phyloP scores from a whole-genome alignment of 2,797 vertebrate genomes.

The Rachycentron canadum region DNA sequence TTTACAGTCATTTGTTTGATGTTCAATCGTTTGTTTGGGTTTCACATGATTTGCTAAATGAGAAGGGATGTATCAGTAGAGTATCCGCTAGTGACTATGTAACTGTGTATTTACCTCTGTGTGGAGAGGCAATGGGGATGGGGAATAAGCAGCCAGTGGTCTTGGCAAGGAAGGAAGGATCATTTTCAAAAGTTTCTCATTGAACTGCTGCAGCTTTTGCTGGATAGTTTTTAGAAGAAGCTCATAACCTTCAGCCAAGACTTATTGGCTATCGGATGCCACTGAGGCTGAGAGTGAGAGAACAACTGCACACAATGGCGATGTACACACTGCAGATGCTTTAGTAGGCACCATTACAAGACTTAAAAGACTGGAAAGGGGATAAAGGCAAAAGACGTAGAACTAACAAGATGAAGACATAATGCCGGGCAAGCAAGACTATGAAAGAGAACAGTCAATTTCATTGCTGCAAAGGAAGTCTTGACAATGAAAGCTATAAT shows the following conservation, averaged over 20 bases:
- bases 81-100: constrained; percentile 19
- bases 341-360: constrained; percentile 55
- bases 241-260: constrained; percentile 65
- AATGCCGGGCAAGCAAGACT: constrained; percentile 48
- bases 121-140: constrained; percentile 22
- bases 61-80: constrained; percentile 40
- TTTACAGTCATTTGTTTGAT: constrained; percentile 38
- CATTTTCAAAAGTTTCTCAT: constrained; percentile 72
- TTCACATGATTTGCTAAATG: constrained; percentile 49
- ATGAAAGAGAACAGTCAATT: constrained; percentile 57
- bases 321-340: constrained; percentile 46
- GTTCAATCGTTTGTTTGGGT: constrained; percentile 39
- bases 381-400: constrained; percentile 71
- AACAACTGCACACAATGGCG: constrained; percentile 42
- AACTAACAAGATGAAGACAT: constrained; percentile 73
- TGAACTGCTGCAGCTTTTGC: constrained; percentile 60
- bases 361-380: constrained; percentile 63
- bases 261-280: constrained; percentile 44
- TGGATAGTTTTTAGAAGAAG: constrained; percentile 37
- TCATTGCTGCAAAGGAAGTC: constrained; percentile 36
- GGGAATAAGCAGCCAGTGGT: constrained; percentile 56
- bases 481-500: constrained; percentile 51
- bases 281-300: constrained; percentile 47
- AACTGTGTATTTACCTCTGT: constrained; percentile 50
- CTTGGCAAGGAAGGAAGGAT: constrained; percentile 59